Conservation (phyloP, 2,797 vertebrate genomes). For the Acanthornis magna region DNA sequence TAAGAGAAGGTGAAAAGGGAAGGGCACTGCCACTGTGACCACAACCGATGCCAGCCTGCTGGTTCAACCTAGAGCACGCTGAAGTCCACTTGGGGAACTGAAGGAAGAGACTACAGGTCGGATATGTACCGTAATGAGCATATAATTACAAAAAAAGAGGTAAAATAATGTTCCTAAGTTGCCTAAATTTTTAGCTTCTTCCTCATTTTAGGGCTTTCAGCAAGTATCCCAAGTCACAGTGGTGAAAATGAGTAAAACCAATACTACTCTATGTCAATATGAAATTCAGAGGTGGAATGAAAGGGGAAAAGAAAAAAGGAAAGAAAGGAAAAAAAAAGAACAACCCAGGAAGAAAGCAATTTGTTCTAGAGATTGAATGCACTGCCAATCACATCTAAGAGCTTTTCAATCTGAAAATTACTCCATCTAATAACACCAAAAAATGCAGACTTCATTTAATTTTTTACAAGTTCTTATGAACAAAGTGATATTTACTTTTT, state of each 20-base stretch:
- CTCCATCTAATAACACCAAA: not conserved
- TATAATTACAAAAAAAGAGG: not conserved
- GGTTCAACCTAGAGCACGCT: not conserved
- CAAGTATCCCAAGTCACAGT: not conserved
- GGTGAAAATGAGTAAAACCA: not conserved
- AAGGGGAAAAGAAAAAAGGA: not conserved
- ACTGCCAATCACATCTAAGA: not conserved
- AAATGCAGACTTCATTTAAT: not conserved
- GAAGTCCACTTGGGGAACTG: not conserved
- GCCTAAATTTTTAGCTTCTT: not conserved
- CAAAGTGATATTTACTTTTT: not conserved
- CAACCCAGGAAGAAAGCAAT: not conserved
- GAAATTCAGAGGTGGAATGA: not conserved
- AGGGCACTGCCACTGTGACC: not conserved
- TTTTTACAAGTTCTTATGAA: not conserved
- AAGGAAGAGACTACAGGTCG: not conserved
- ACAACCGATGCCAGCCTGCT: not conserved
- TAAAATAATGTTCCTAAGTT: not conserved
- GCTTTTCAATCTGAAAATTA: not conserved
- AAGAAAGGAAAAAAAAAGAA: no score
- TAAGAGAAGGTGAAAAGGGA: not conserved
- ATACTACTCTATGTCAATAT: not conserved
- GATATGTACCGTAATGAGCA: not conserved
- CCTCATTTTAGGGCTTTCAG: not conserved
- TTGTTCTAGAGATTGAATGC: not conserved